A percentile compares a stretch with the other conserved stretches of the same genome.
phyloP scores from a whole-genome alignment of 2,888 invertebrate genomes.

The Catocala nupta region DNA sequence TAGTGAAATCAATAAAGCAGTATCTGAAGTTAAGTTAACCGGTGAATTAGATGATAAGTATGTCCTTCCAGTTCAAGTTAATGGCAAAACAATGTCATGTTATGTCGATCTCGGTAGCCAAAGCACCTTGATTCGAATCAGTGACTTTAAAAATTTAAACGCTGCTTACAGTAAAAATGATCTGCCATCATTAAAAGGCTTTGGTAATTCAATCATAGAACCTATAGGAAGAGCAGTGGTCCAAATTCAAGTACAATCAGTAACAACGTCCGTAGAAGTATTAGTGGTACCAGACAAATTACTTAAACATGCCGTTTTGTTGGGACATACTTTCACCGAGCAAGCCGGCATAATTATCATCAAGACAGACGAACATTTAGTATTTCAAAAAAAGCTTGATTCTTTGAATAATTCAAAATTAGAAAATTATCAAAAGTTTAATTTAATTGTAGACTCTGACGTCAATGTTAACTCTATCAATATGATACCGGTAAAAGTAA shows the following conservation, averaged over 20 bases:
- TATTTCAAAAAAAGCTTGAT: not conserved
- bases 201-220: not conserved
- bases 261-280: not conserved
- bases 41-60: not conserved
- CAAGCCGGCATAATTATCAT: not conserved
- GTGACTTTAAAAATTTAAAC: not conserved
- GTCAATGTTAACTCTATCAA: not conserved
- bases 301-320: not conserved
- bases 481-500: not conserved
- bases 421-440: not conserved
- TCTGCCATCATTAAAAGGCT: not conserved
- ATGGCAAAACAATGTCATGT: not conserved
- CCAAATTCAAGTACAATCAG: not conserved
- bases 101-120: constrained; percentile 10
- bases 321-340: no score
- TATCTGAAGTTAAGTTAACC: not conserved
- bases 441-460: not conserved
- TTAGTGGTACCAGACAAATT: constrained; percentile 11
- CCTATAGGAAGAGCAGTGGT: not conserved
- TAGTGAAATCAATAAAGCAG: not conserved
- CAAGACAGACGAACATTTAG: not conserved
- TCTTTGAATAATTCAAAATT: no score
- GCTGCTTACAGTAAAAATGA: not conserved
- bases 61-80: not conserved
- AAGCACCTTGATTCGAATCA: not conserved